Conservation (phyloP, 2,113 vertebrate species). For the Odocoileus virginianus region DNA sequence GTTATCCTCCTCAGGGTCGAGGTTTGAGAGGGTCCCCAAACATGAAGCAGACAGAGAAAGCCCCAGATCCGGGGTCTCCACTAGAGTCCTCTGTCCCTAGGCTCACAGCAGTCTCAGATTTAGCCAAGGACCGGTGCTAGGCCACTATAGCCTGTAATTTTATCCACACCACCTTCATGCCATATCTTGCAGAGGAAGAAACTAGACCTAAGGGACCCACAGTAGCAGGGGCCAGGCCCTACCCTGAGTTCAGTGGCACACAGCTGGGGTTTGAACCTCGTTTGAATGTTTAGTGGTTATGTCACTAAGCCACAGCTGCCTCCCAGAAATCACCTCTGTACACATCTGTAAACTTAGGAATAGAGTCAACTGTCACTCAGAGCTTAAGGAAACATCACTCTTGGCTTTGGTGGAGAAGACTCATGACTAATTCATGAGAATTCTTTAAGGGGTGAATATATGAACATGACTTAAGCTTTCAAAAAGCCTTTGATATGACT, state of each 20-base stretch:
- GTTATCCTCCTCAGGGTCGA: not conserved
- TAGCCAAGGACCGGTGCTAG: not conserved
- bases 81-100: not conserved
- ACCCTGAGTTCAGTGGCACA: not conserved
- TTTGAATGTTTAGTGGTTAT: not conserved
- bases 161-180: not conserved
- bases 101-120: not conserved
- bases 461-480: not conserved
- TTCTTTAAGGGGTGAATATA: not conserved
- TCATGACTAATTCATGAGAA: slow-evolving; percentile 17
- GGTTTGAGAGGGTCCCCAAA: not conserved
- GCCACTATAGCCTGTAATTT: not conserved
- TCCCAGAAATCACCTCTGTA: not conserved
- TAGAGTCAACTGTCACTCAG: not conserved
- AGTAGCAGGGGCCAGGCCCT: not conserved
- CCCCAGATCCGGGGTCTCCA: not conserved
- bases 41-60: not conserved
- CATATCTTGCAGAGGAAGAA: not conserved
- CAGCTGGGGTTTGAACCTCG: not conserved
- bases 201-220: not conserved
- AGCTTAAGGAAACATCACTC: not conserved
- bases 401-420: not conserved
- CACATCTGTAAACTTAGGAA: not conserved
- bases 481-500: slow-evolving; percentile 25
- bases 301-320: not conserved